Base-by-base conservation (phyloP, 1,140 invertebrate genomes). In the Tetragnatha versicolor region DNA sequence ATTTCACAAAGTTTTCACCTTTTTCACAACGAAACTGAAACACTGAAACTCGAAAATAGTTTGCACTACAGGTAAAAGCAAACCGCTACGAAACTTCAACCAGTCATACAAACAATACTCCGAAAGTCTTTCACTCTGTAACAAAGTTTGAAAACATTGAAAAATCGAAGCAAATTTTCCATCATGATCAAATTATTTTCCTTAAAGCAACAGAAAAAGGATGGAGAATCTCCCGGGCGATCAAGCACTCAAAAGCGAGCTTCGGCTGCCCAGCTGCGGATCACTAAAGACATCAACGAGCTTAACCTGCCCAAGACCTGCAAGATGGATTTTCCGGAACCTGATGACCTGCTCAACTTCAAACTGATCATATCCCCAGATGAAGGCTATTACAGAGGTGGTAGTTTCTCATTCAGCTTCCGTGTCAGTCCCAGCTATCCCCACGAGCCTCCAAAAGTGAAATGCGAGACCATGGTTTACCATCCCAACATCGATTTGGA, bases 261-360 rank as follows among this genome's bases (percentile, higher is more conserved):
- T 69, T 97, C 96, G 75, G 95, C 96, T 82, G 96, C 96, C 73
- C 96, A 98, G 87, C 88, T 98, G 83, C 91, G 96, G 86, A 97
- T 98, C 84, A 96, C 95, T 85, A 98, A 98, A 96, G 97, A 99
- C 90, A 93, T 98, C 83, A 97, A 96, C 88, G 97, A 99, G 89
- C 87, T 98, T 79, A 98, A 97, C 89, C 89, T 98, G 85, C 97
- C 97, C 79, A 98, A 97, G 89, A 98, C 96, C 60, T 98, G 96
- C 87, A 91, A 90, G 83, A 96, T 95, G 83, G 95, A 98, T 85
- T 98, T 98, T 87, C 95, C 96, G 76, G 96, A 98, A 87, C 92
- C 93, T 80, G 95, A 98, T 89, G 96, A 99, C 88, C 89, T 99
- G 83, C 89, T 98, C 81, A 95, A 92, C 87, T 98, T 98, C 86